Base-by-base conservation (phyloP, 2,797 vertebrate genomes). In the Phrynocephalus forsythii region DNA sequence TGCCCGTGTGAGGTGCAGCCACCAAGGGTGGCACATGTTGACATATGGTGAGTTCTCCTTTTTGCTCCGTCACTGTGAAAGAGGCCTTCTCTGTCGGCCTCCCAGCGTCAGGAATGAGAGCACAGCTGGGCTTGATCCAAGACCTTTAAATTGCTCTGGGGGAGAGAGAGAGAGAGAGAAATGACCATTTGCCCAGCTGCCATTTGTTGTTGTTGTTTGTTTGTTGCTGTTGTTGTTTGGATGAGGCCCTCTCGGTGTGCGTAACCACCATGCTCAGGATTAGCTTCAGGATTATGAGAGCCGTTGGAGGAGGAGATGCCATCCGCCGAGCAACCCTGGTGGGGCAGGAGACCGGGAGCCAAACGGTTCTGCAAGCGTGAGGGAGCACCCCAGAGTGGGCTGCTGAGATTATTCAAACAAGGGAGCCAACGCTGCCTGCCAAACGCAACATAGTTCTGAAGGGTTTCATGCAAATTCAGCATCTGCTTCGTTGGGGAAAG, bases 381-480 rank as follows among this genome's bases (percentile, higher is more conserved):
- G n/a, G 66, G 66, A 52, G 33, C 48, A 15, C 66, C 50, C 73
- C 66, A 28, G 48, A 48, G 28, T 38, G 3, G 75, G 52, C 50
- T 71, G 63, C 26, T 44, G 11, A 63, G 73, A 79, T 44, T 30
- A 50, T 22, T 33, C 60, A 30, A 48, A 50, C 38, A 50, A 18
- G 60, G 60, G 20, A 77, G 33, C 48, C 73, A 78, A 86, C 68
- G 76, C 66, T 2, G 28, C 1, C 6, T 68, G 75, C 76, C 76
- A 33, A 78, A 33, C 30, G 2, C 38, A 22, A 52, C 20, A 15
- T 30, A 6, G 20, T 73, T 83, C 50, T 73, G n/a, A 22, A 84
- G 50, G 71, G 5, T 75, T 84, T 84, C 82, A 24, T 69, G 75
- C 84, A 85, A 52, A 85, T 79, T 22, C 22, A n/a, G 63, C 76